phyloP scores from a whole-genome alignment of 1,140 invertebrate genomes.

The Saxidomus purpurata region DNA sequence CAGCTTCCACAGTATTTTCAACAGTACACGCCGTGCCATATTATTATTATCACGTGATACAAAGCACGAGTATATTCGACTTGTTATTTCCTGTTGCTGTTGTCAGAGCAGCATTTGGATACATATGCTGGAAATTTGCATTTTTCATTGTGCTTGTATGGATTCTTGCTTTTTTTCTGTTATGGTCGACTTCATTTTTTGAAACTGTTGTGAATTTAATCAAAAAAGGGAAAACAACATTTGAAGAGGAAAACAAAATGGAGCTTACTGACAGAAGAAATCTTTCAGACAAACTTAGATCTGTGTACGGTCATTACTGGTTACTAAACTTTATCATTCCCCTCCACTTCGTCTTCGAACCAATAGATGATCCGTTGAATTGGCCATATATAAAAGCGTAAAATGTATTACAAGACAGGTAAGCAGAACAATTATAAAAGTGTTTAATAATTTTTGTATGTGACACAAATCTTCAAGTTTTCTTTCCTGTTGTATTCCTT shows the following conservation, averaged over 20 bases:
- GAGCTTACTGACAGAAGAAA: constrained; percentile 66
- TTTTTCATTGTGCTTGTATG: constrained; percentile 42
- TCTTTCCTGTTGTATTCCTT: no score
- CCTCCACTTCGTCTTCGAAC: constrained; percentile 65
- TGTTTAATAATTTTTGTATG: no score
- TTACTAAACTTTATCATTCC: constrained; percentile 72
- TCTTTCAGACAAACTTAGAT: constrained; percentile 61
- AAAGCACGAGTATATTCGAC: constrained; percentile 57
- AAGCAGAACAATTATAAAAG: no score
- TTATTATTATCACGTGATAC: constrained; percentile 41
- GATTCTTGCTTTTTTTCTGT: constrained; percentile 61
- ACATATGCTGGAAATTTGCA: neutral
- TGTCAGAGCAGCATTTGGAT: constrained; percentile 54
- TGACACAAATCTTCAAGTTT: no score
- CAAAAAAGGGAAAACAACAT: constrained; percentile 68
- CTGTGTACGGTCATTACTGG: constrained; percentile 74
- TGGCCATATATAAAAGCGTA: constrained; percentile 71
- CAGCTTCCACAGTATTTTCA: constrained; percentile 40
- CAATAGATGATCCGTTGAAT: constrained; percentile 70
- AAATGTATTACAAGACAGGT: neutral
- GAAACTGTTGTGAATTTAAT: constrained; percentile 59
- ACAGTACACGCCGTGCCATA: constrained; percentile 52
- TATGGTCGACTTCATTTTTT: constrained; percentile 55
- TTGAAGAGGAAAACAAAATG: constrained; percentile 71
- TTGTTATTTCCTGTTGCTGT: constrained; percentile 56